Conservation (phyloP, 1,140 invertebrate species). For the Drosophila kohkoa region DNA sequence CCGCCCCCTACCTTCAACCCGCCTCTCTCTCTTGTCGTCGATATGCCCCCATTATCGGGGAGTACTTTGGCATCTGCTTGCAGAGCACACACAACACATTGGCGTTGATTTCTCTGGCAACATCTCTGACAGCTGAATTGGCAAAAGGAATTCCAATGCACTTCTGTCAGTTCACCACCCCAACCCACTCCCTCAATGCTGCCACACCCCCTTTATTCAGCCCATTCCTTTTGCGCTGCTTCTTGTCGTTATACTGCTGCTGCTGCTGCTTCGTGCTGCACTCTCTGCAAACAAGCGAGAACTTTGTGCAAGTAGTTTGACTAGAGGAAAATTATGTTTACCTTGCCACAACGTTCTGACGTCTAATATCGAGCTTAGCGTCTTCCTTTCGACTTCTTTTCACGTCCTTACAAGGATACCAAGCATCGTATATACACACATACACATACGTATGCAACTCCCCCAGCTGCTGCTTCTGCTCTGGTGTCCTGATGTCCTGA, state of each 20-base stretch:
- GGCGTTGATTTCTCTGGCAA: constrained; percentile 41
- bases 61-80: constrained; percentile 27
- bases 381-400: constrained; percentile 34
- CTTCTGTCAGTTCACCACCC: background rate
- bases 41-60: constrained; percentile 12
- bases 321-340: constrained; percentile 73
- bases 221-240: background rate
- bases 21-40: background rate
- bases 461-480: background rate
- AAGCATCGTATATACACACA: background rate
- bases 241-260: background rate
- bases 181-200: background rate
- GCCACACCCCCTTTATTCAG: background rate
- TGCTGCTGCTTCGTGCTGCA: background rate
- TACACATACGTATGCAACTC: constrained; percentile 19
- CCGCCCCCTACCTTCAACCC: constrained; percentile 5
- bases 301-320: constrained; percentile 40
- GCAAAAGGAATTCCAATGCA: constrained; percentile 42
- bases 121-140: constrained; percentile 36
- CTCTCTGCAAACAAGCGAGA: constrained; percentile 16
- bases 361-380: constrained; percentile 57
- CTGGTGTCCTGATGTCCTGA: constrained; percentile 12
- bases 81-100: constrained; percentile 26
- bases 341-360: constrained; percentile 51
- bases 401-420: constrained; percentile 40